Evolutionary conservation across 2,113 vertebrate species (phyloP).

Genomic region (Dicaeum eximium): DNA sequence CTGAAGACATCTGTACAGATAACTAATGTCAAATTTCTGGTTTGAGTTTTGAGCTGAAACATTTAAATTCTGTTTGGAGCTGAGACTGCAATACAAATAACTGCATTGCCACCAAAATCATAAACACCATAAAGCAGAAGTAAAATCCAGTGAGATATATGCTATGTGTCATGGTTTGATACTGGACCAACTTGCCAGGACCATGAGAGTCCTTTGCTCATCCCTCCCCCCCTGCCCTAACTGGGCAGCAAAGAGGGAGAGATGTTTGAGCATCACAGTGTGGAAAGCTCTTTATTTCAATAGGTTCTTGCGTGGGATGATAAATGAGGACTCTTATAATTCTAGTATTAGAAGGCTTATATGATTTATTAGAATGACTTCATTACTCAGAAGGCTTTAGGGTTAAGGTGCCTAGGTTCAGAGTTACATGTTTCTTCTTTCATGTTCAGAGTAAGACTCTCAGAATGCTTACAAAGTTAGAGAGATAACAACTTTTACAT

Average conservation of each 20-base stretch:
- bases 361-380: too few relatives aligned
- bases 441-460: too few relatives aligned
- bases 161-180: not conserved
- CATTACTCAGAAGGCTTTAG: too few relatives aligned
- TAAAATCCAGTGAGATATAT: not conserved
- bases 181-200: not conserved
- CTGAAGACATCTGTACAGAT: not conserved
- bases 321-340: too few relatives aligned
- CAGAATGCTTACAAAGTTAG: too few relatives aligned
- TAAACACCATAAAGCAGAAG: not conserved
- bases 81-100: not conserved
- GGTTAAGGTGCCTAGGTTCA: too few relatives aligned
- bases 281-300: too few relatives aligned
- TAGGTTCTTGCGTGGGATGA: too few relatives aligned
- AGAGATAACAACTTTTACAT: too few relatives aligned
- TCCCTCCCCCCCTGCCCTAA: not conserved
- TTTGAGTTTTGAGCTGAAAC: not conserved
- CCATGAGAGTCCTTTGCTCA: rapidly evolving
- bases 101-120: not conserved
- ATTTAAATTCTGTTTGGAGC: not conserved
- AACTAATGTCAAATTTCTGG: not conserved
- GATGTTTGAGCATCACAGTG: too few relatives aligned
- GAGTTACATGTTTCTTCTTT: too few relatives aligned
- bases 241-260: not conserved
- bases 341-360: too few relatives aligned